Percentiles rank a stretch among this genome's conserved stretches.
These are phyloP conservation scores for Rhyacophila brunnea DNA, from an alignment of 1,140 invertebrate genomes.

Conservation along the genomic window DNA sequence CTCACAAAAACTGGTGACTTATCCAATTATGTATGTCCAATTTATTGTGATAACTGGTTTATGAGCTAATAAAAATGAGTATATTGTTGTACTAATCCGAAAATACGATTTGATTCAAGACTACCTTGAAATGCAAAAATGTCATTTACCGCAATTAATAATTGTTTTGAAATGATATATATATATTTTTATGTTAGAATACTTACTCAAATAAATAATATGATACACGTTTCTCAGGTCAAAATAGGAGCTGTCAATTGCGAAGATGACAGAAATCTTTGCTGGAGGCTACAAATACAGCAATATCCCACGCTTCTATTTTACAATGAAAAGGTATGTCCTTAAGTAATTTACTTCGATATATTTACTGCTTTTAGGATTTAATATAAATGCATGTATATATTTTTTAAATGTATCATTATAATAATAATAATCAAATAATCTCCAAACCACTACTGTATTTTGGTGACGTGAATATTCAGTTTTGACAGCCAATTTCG, in stretches of 20 bases:
- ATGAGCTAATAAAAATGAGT: too few relatives aligned
- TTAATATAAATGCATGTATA: neutral
- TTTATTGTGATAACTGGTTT: too few relatives aligned
- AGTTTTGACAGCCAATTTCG: too few relatives aligned
- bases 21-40: too few relatives aligned
- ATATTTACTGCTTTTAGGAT: neutral
- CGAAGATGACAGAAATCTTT: constrained; percentile 72
- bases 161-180: neutral
- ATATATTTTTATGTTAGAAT: neutral
- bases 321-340: constrained; percentile 28
- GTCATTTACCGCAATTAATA: neutral
- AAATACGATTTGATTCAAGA: too few relatives aligned
- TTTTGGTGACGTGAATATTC: too few relatives aligned
- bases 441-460: too few relatives aligned
- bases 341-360: neutral
- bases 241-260: constrained; percentile 75
- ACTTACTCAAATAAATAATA: neutral
- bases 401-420: neutral
- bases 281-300: constrained; percentile 62
- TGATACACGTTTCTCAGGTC: constrained; percentile 11
- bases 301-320: constrained; percentile 67
- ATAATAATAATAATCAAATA: too few relatives aligned
- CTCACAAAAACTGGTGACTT: too few relatives aligned
- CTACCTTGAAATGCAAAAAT: too few relatives aligned
- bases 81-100: too few relatives aligned